Evolutionary conservation across 1,140 invertebrate genomes (phyloP), one percentile per base, ranked within the genome.

Genomic region (Drosophila willistoni): DNA sequence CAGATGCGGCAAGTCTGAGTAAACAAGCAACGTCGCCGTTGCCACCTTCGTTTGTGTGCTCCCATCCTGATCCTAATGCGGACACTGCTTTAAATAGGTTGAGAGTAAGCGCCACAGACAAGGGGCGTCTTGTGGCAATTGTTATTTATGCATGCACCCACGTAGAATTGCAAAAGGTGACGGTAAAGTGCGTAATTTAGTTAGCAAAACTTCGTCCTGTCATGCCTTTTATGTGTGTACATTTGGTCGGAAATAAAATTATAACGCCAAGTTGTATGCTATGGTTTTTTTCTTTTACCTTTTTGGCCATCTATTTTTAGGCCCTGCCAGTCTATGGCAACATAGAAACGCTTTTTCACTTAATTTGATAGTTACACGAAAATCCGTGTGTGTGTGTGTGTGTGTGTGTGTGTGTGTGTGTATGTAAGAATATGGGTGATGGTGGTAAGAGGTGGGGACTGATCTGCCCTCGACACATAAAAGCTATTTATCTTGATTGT

Each of bases 111-210:
- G 19, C 64, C 68, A 14, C 79, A 67, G 84, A 79, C 78, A 55
- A 60, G 42, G 34, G 73, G 65, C 55, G 22, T 41, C 41, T 14
- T 62, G 22, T 19, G 14, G 54, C 62, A 80, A 87, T 87, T 87
- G 84, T 72, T 89, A 81, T 89, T 87, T 89, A 87, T 87, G 67
- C 80, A 87, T 83, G 68, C 84, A 74, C 47, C 68, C 82, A 81
- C 79, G 71, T 79, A 68, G 62, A 66, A 41, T 17, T 56, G 13
- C 13, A 10, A 34, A 42, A 33, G 22, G 29, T 59, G 9, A 13
- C 17, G 13, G 12, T 47, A 68, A 70, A 86, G 68, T 78, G 79
- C 79, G 82, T 73, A 82, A 70, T 76, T 86, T 68, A 60, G 13
- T 42, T 36, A 14, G 29, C 29, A 60, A n/a, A 29, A 51, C 44